Conservation (phyloP, 2,888 invertebrate species). For the Kuschelorhynchus macadamiae region DNA sequence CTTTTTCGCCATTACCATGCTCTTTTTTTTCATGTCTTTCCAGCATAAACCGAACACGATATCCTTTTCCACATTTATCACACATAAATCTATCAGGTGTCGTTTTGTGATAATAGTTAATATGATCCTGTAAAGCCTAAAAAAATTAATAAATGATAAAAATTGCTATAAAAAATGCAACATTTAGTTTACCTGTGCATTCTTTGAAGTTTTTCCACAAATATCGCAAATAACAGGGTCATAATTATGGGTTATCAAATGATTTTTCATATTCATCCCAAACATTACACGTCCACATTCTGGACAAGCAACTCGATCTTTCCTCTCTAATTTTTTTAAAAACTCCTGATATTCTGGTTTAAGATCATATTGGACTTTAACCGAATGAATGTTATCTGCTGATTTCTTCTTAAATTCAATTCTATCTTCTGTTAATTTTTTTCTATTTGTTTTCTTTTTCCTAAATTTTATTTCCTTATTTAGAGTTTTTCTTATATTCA, state of each 20-base stretch:
- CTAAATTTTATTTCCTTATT: slow-evolving; percentile 32
- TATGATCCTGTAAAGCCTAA: slow-evolving; percentile 55
- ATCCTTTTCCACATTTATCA: slow-evolving; percentile 60
- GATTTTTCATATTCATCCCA: slow-evolving; percentile 59
- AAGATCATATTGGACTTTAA: slow-evolving; percentile 34
- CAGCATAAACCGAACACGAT: slow-evolving; percentile 58
- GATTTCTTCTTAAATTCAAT: slow-evolving; percentile 20
- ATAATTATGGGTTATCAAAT: slow-evolving; percentile 59
- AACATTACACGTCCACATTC: slow-evolving; percentile 58
- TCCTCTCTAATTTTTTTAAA: slow-evolving; percentile 31
- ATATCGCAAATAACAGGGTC: slow-evolving; percentile 60
- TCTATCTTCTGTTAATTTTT: slow-evolving; percentile 5
- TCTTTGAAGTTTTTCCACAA: slow-evolving; percentile 60
- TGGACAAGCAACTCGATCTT: slow-evolving; percentile 53
- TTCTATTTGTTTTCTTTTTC: slow-evolving; percentile 13
- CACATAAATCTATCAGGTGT: slow-evolving; percentile 59
- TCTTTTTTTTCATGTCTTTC: slow-evolving; percentile 59
- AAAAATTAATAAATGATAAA: not conserved
- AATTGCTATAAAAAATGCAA: too few species aligned
- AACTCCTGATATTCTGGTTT: slow-evolving; percentile 40
- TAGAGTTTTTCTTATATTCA: not conserved
- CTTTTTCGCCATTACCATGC: slow-evolving; percentile 57
- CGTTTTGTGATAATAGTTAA: slow-evolving; percentile 61
- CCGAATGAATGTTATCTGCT: not conserved
- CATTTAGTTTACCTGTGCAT: slow-evolving; percentile 53